These are phyloP conservation scores for Achlya flavicornis DNA, from an alignment of 2,888 invertebrate genomes.

Conservation along the genomic window DNA sequence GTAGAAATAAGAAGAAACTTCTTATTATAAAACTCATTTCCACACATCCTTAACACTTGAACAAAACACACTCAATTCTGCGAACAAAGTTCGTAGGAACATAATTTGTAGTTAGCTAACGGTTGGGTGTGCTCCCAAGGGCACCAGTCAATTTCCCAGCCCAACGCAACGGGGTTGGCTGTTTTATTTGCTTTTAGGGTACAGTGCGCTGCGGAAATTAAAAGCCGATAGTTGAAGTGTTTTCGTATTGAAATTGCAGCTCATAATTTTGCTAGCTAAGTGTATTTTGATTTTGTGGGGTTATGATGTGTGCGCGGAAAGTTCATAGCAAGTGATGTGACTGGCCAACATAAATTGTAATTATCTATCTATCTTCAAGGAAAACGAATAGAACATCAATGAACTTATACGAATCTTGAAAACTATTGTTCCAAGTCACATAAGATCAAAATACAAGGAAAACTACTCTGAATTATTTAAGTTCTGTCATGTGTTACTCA, in stretches of 20 bases:
- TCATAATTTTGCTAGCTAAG: not conserved
- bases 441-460: too few relatives aligned
- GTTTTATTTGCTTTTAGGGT: constrained; percentile 10
- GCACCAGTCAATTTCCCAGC: constrained; percentile 17
- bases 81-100: constrained; percentile 12
- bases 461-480: too few relatives aligned
- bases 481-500: too few relatives aligned
- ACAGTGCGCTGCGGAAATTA: constrained; percentile 6
- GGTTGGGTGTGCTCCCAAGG: constrained; percentile 13
- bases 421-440: too few relatives aligned
- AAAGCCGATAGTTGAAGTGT: not conserved
- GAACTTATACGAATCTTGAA: too few relatives aligned
- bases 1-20: not conserved
- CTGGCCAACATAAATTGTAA: too few relatives aligned
- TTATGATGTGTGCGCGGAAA: too few relatives aligned
- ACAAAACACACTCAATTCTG: not conserved
- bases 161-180: constrained; percentile 6
- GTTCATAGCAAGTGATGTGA: too few relatives aligned
- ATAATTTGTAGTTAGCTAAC: constrained; percentile 15
- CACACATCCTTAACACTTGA: not conserved
- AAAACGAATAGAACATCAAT: too few relatives aligned
- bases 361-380: too few relatives aligned
- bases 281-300: not conserved
- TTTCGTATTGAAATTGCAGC: not conserved
- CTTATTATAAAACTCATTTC: not conserved